Evolutionary conservation across 2,113 vertebrate genomes (phyloP), one percentile per base, ranked within the genome.

Genomic region (Hyla sarda): DNA sequence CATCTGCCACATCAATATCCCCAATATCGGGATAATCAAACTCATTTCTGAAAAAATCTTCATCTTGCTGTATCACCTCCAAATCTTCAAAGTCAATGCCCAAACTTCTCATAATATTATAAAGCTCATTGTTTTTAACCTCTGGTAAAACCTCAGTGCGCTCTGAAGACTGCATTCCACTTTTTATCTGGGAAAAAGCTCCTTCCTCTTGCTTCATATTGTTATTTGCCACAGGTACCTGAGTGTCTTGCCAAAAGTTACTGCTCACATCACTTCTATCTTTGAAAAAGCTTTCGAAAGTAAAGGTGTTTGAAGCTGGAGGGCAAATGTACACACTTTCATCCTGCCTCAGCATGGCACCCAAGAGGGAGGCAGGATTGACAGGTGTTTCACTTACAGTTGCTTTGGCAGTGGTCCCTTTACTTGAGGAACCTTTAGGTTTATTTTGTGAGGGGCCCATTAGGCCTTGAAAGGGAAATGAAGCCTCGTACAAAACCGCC

Each of bases 61-160:
- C 93, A 52, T 95, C 93, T 87, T 94, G 91, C 62, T 94, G 93
- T 90, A 96, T 93, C 60, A 88, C 88, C 74, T 93, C 91, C 30
- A 96, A 88, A 47, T 96, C 96, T 28, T 96, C 95, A 87, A 93
- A 93, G 85, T 95, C 92, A 82, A 96, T 90, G 32, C 93, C 96
- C 11, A 97, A 89, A 88, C 65, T 93, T 88, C 92, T 93, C 95
- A 97, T 96, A 79, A 96, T 94, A 88, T 87, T 92, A 82, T 95
- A 93, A 89, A 97, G 89, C 45, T 97, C 96, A 82, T 54, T 90
- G 71, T 88, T 91, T 90, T 93, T 95, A 77, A 86, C 94, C 86
- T 95, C 94, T 58, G 91, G 85, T 82, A 93, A 92, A 80, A 92
- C 84, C 0, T 88, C 91, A 16, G 87, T 48, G 2, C 89, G 91